These are phyloP conservation scores for Cerceris ruficornis DNA, from an alignment of 2,888 invertebrate genomes.

Conservation along the genomic window DNA sequence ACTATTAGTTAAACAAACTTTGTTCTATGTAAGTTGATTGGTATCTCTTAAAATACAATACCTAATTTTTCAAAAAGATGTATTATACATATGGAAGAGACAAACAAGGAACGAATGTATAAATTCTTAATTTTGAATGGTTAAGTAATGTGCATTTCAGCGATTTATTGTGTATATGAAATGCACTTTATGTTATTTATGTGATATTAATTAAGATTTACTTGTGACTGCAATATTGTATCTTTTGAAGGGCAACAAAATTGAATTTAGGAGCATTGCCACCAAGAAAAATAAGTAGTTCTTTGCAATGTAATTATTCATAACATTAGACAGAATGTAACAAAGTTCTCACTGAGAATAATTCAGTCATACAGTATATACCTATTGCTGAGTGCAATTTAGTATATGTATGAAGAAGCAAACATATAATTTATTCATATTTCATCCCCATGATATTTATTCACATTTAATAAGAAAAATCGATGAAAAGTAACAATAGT, in stretches of 20 bases:
- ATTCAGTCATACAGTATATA: neutral
- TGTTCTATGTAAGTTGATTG: neutral
- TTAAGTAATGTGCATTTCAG: neutral
- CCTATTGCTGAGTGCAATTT: neutral
- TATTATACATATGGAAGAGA: neutral
- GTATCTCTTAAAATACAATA: neutral
- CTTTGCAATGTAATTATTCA: neutral
- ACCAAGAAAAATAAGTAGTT: neutral
- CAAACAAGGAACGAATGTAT: neutral
- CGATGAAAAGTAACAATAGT: neutral
- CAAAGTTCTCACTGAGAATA: neutral
- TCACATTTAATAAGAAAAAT: neutral
- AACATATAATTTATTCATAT: neutral
- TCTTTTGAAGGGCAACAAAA: neutral
- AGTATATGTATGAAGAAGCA: neutral
- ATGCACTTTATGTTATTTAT: neutral
- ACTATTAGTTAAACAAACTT: neutral
- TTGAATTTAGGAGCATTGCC: neutral
- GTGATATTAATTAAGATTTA: conserved; percentile 9
- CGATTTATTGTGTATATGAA: neutral
- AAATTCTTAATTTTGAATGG: neutral
- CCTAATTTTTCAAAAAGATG: neutral
- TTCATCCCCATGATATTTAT: neutral
- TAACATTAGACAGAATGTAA: neutral
- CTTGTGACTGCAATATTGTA: neutral